Evolutionary conservation across 2,888 invertebrate genomes (phyloP).

Genomic region (Rambutsinella grinnellia): DNA sequence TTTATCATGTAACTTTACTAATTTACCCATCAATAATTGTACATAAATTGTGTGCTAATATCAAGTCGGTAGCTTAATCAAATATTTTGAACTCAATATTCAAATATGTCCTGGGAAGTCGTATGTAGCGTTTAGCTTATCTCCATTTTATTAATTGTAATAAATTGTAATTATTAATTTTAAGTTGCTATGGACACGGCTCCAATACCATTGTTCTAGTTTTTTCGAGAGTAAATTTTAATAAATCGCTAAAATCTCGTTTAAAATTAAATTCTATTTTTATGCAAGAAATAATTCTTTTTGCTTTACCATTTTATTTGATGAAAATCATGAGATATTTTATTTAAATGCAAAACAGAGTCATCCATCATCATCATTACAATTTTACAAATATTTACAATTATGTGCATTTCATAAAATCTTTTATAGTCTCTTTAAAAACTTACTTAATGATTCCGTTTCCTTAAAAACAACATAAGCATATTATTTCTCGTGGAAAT

Average conservation of each 20-base stretch:
- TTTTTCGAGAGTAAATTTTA: slow-evolving; percentile 50
- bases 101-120: background rate
- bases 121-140: background rate
- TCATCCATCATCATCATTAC: slow-evolving; percentile 48
- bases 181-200: too few relatives aligned
- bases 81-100: too few relatives aligned
- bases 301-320: slow-evolving; percentile 14
- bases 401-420: slow-evolving; percentile 49
- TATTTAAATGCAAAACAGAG: slow-evolving; percentile 54
- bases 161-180: too few relatives aligned
- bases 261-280: too few relatives aligned
- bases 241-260: slow-evolving; percentile 48
- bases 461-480: slow-evolving; percentile 46
- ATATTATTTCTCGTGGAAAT: slow-evolving; percentile 23
- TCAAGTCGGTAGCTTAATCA: too few relatives aligned
- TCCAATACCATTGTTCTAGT: background rate
- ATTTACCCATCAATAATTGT: too few relatives aligned
- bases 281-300: background rate
- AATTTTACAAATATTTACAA: slow-evolving; percentile 40
- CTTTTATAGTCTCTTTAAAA: slow-evolving; percentile 52
- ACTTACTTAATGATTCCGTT: slow-evolving; percentile 43
- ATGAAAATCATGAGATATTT: slow-evolving; percentile 34
- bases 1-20: too few relatives aligned
- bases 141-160: too few relatives aligned
- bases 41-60: too few relatives aligned